A percentile compares a stretch with the other conserved stretches of the same genome.
phyloP scores from a whole-genome alignment of 1,140 invertebrate genomes.

The Hesperophylax magnus region DNA sequence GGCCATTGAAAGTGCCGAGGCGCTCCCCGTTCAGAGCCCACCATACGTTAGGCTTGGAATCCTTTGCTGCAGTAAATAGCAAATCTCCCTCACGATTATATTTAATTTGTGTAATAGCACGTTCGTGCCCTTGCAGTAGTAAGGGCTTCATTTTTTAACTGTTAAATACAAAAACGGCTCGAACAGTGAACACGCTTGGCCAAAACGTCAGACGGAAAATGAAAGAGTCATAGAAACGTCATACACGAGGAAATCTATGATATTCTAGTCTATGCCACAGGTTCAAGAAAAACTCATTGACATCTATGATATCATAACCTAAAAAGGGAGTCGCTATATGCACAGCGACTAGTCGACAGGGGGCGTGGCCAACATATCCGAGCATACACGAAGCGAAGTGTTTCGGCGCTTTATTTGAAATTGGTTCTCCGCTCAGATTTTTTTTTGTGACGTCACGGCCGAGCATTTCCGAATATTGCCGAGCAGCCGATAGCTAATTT shows the following conservation, averaged over 20 bases:
- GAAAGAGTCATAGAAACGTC: constrained; percentile 12
- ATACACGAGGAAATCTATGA: not conserved
- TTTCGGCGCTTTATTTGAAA: no score
- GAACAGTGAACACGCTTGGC: constrained; percentile 7
- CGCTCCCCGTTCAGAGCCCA: constrained; percentile 98
- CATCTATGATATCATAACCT: no score
- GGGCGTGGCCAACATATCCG: no score
- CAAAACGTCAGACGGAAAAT: not conserved
- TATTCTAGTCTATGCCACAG: not conserved
- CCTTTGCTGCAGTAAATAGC: constrained; percentile 97
- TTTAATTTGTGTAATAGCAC: constrained; percentile 98
- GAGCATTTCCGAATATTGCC: no score
- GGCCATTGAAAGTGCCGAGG: constrained; percentile 96
- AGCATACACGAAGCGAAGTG: no score
- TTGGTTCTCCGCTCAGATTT: no score
- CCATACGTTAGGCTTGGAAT: constrained; percentile 97
- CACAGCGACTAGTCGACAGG: no score
- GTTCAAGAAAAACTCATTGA: no score
- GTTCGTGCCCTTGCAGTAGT: constrained; percentile 97
- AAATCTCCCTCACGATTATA: constrained; percentile 99
- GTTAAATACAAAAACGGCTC: not conserved
- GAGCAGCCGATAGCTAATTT: no score
- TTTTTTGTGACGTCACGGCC: no score
- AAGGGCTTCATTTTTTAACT: constrained; percentile 83
- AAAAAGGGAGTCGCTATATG: no score